Evolutionary conservation across 2,113 vertebrate genomes (phyloP).

Genomic region (Pao palembangensis): DNA sequence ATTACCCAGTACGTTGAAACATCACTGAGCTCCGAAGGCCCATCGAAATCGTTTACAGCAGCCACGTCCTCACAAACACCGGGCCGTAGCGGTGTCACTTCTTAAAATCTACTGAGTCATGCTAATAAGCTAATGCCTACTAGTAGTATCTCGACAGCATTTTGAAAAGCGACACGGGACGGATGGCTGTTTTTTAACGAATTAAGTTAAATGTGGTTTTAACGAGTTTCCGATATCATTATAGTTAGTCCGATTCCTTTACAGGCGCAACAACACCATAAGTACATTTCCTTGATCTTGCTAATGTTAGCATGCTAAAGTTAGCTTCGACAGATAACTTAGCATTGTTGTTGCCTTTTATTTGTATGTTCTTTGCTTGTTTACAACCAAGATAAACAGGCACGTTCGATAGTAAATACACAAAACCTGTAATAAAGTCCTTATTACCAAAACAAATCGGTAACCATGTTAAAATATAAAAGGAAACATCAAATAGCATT

Average conservation of each 20-base stretch:
- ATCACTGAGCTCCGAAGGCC: no score
- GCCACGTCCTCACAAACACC: constrained; percentile 38
- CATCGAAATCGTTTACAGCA: background rate
- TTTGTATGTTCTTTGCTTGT: background rate
- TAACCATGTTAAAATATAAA: background rate
- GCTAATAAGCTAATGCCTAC: constrained; percentile 67
- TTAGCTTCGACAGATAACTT: constrained; percentile 10
- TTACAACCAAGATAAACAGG: background rate
- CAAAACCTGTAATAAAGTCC: background rate
- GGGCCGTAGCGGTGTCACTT: constrained; percentile 77
- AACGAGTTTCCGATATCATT: rapidly evolving
- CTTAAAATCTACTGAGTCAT: constrained; percentile 79
- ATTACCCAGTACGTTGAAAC: no score
- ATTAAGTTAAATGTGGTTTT: rapidly evolving
- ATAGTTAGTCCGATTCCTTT: background rate
- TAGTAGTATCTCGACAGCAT: background rate
- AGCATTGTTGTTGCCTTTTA: constrained; percentile 30
- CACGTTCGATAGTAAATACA: background rate
- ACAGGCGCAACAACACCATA: background rate
- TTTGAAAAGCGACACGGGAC: background rate
- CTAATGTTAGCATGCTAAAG: constrained; percentile 40
- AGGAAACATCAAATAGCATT: background rate
- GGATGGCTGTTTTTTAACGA: no score
- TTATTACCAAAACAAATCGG: background rate
- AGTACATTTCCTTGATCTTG: constrained; percentile 14